These are phyloP conservation scores for Agrilus biguttatus DNA, from an alignment of 2,888 invertebrate genomes.

Conservation along the genomic window DNA sequence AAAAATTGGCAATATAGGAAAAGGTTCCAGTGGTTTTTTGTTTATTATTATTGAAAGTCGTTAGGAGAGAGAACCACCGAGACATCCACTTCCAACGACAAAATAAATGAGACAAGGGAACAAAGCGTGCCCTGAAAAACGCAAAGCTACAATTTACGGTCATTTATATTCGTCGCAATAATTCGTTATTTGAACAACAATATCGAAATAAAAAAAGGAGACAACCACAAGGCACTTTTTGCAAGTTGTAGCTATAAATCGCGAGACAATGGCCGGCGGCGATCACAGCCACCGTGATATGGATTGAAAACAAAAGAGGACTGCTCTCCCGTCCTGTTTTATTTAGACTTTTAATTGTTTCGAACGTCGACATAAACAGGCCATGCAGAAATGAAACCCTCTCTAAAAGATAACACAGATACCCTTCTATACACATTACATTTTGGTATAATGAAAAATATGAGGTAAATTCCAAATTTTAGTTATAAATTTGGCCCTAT, in stretches of 20 bases:
- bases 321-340: conserved; percentile 23
- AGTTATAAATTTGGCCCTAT: no score
- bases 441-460: no score
- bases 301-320: conserved; percentile 24
- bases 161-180: conserved; percentile 10
- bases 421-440: background rate
- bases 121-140: no score
- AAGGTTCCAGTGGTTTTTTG: no score
- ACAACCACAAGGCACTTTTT: conserved; percentile 10
- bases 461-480: no score
- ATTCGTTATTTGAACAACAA: conserved; percentile 10
- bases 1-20: no score
- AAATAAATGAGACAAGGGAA: no score
- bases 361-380: conserved; percentile 1
- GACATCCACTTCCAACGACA: no score
- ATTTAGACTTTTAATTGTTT: conserved; percentile 28
- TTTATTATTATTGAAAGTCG: no score
- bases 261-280: conserved; percentile 26
- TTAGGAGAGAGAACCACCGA: no score
- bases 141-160: background rate
- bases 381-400: no score
- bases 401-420: conserved; percentile 13
- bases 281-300: conserved; percentile 17
- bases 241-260: conserved; percentile 23
- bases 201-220: conserved; percentile 11